Evolutionary conservation across 1,140 invertebrate genomes (phyloP).

Genomic region (Coelopa frigida): DNA sequence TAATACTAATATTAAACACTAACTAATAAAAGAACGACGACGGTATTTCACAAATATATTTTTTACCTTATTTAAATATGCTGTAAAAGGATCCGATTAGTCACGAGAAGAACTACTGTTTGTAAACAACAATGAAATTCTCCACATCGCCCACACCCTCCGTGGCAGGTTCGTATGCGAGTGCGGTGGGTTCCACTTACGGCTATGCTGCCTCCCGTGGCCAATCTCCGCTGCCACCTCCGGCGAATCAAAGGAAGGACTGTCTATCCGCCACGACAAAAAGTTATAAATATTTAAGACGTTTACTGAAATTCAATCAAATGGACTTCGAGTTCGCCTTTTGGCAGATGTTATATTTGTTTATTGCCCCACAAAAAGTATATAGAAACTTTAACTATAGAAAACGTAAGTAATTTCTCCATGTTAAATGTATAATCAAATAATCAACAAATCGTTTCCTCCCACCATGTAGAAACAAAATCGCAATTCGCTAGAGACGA

Average conservation of each 20-base stretch:
- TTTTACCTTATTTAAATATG: too few relatives aligned
- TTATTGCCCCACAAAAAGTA: slow-evolving; percentile 93
- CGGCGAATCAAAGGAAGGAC: slow-evolving; percentile 56
- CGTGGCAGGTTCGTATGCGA: slow-evolving; percentile 26
- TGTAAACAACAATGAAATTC: slow-evolving; percentile 55
- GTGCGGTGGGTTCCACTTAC: slow-evolving; percentile 42
- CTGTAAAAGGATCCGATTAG: too few relatives aligned
- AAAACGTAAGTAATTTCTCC: slow-evolving; percentile 70
- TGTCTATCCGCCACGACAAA: slow-evolving; percentile 83
- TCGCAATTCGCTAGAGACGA: slow-evolving; percentile 98
- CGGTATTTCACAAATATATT: too few relatives aligned
- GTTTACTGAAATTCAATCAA: slow-evolving; percentile 89
- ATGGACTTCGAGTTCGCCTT: slow-evolving; percentile 99
- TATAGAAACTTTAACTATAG: slow-evolving; percentile 97
- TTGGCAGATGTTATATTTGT: slow-evolving; percentile 98
- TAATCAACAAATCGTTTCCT: not conserved
- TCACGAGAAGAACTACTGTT: too few relatives aligned
- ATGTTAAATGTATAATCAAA: slow-evolving; percentile 6
- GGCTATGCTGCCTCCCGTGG: slow-evolving; percentile 48
- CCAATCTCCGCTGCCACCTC: slow-evolving; percentile 52
- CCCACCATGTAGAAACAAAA: slow-evolving; percentile 77
- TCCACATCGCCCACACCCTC: slow-evolving; percentile 57
- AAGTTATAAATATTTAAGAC: slow-evolving; percentile 84
- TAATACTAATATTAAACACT: too few relatives aligned
- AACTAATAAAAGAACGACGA: too few relatives aligned